Percentiles rank a stretch among this genome's conserved stretches.
Evolutionary conservation across 2,113 vertebrate species (phyloP).

Genomic region (Ochotona princeps): DNA sequence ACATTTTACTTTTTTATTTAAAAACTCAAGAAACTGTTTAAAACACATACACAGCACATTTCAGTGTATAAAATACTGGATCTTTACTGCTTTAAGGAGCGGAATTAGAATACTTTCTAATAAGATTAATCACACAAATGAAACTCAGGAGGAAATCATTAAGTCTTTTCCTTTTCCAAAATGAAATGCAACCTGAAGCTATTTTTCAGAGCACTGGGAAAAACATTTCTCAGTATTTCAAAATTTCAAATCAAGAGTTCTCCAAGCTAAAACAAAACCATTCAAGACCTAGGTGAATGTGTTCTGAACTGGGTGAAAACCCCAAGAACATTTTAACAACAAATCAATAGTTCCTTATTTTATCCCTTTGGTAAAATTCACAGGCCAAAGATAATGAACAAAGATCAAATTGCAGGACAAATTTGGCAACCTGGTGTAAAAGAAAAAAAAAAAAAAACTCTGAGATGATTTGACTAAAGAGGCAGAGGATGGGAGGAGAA

Average conservation of each 20-base stretch:
- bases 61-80: not conserved
- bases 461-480: not conserved
- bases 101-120: conserved; percentile 76
- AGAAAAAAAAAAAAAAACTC: not conserved
- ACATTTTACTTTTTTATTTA: conserved; percentile 9
- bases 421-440: not conserved
- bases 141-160: conserved; percentile 56
- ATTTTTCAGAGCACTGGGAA: conserved; percentile 65
- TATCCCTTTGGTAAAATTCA: conserved; percentile 47
- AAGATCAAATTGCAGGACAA: not conserved
- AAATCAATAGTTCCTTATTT: not conserved
- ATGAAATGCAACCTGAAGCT: conserved; percentile 43
- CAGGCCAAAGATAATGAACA: not conserved
- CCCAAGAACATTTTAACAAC: conserved; percentile 13
- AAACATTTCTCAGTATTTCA: conserved; percentile 47
- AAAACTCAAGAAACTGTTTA: conserved; percentile 76
- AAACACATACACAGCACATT: conserved; percentile 73
- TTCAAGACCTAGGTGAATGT: not conserved
- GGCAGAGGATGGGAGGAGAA: not conserved
- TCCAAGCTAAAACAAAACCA: not conserved
- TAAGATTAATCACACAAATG: conserved; percentile 61
- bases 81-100: conserved; percentile 55
- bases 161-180: not conserved
- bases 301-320: not conserved
- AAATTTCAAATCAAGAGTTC: conserved; percentile 31